These are phyloP conservation scores for Papilio xuthus DNA, from an alignment of 1,140 invertebrate species.

Conservation along the genomic window DNA sequence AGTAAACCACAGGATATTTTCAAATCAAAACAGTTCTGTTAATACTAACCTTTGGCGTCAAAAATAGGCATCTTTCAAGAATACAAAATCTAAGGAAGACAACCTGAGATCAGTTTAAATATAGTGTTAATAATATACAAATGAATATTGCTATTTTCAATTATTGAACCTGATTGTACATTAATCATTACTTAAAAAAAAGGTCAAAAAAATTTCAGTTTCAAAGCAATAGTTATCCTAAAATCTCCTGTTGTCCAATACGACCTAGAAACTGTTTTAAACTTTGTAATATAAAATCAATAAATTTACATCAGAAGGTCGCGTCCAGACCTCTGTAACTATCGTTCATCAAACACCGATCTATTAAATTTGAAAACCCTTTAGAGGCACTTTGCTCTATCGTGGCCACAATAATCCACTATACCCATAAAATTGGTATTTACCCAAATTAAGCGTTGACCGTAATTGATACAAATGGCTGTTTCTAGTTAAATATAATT, in stretches of 20 bases:
- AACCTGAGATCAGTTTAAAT: too few species aligned
- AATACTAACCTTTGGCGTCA: too few species aligned
- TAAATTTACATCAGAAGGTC: slow-evolving; percentile 68
- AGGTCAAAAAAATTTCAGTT: background rate
- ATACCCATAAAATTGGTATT: slow-evolving; percentile 76
- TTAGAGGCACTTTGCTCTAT: slow-evolving; percentile 54
- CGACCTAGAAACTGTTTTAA: background rate
- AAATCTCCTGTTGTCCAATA: background rate
- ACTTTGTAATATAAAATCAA: slow-evolving; percentile 44
- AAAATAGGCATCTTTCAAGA: too few species aligned
- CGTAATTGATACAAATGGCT: slow-evolving; percentile 78
- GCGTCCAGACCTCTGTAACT: slow-evolving; percentile 47
- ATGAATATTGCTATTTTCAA: background rate
- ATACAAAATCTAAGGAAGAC: too few species aligned
- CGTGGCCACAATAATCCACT: slow-evolving; percentile 60
- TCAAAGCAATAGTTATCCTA: background rate
- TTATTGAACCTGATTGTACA: too few species aligned
- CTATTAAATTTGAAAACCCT: slow-evolving; percentile 72
- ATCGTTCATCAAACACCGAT: slow-evolving; percentile 51
- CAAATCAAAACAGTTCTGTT: slow-evolving; percentile 27
- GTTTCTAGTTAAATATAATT: slow-evolving; percentile 77
- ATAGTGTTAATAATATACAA: background rate
- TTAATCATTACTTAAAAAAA: too few species aligned
- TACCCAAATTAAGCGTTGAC: slow-evolving; percentile 72
- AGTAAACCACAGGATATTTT: background rate